Base-by-base conservation (phyloP, 2,797 vertebrate species). In the Gymnoscopelus braueri region DNA sequence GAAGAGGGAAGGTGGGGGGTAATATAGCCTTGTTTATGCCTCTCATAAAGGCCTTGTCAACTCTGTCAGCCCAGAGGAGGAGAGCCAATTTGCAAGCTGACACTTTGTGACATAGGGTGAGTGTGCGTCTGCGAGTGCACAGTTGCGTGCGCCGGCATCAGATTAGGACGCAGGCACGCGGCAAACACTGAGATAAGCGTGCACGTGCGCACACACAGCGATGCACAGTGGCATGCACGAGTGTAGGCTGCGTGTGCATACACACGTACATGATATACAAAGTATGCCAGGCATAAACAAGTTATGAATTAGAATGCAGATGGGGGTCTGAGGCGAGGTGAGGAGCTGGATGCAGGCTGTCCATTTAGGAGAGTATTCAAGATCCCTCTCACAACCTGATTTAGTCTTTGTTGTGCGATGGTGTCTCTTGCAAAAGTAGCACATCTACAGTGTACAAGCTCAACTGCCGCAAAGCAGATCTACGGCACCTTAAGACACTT, bases 31-130 rank as follows among this genome's bases (percentile, higher is more conserved):
- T 88, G 84, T 91, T 89, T 90, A 89, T 87, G 74, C 81, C 84
- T 84, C 78, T 87, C 88, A 90, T 91, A 84, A 89, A 89, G 80
- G 72, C 67, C 83, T 82, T 92, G 89, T 92, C 90, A 90, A 82
- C 78, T 86, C 84, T 82, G 88, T 83, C 86, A 87, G 74, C 86
- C 86, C 73, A 81, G 78, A 85, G 86, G 85, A 88, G 81, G 86
- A 81, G 88, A 90, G 90, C 81, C 86, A 89, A 91, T 92, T 91
- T 91, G 81, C 82, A 76, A 80, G 65, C 79, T 89, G 87, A 90
- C 90, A 90, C 78, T 77, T 86, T 69, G 67, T 85, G 85, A 90
- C 56, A 48, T 72, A 74, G 58, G 26, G 23, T 15, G 54, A 3
- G 50, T 67, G 71, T 35, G 29, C 1, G 56, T 35, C 10, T 24